Evolutionary conservation across 2,113 vertebrate species (phyloP).

Genomic region (Phalacrocorax carbo): DNA sequence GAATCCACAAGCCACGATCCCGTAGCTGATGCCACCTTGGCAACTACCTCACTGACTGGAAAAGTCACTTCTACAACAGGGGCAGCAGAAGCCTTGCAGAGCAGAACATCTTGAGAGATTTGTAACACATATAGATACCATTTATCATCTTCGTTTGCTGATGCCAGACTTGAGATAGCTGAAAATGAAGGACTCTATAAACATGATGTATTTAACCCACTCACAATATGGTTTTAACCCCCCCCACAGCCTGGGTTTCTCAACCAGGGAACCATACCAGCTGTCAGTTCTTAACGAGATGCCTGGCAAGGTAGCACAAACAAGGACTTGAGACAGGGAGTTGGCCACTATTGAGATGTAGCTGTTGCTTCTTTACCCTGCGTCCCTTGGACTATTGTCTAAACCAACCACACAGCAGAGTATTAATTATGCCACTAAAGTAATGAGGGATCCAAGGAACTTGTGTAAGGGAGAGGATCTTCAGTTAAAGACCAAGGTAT

Average conservation of each 20-base stretch:
- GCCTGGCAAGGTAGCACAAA: neutral
- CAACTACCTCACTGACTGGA: neutral
- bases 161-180: conserved; percentile 24
- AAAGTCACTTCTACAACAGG: neutral
- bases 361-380: neutral
- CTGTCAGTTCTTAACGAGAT: neutral
- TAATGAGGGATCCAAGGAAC: neutral
- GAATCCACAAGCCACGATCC: neutral
- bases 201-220: conserved; percentile 12
- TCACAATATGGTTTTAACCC: conserved; percentile 36
- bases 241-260: conserved; percentile 25
- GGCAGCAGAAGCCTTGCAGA: neutral
- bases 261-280: neutral
- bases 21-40: neutral
- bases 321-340: neutral
- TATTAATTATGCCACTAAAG: neutral
- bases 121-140: neutral
- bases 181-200: neutral
- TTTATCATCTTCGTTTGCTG: neutral
- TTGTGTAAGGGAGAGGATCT: neutral
- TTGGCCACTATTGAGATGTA: neutral
- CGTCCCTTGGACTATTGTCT: neutral
- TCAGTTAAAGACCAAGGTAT: neutral
- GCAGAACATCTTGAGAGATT: neutral
- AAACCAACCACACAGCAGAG: neutral